Evolutionary conservation across 2,888 invertebrate species (phyloP).

Genomic region (Ryuthela nishihirai): DNA sequence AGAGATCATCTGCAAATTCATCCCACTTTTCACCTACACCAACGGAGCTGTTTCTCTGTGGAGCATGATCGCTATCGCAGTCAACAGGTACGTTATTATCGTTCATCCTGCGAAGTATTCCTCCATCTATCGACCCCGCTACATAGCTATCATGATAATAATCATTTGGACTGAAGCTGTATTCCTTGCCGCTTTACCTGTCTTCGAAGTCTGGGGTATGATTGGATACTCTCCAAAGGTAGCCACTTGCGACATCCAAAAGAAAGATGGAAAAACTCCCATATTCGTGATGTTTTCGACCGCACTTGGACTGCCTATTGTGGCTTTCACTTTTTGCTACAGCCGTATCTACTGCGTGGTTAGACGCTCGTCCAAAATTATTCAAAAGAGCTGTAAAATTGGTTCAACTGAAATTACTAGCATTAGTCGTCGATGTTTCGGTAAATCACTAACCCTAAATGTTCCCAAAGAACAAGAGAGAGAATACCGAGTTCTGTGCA

Average conservation of each 20-base stretch:
- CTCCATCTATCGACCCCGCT: conserved; percentile 62
- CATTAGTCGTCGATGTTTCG: too few species aligned
- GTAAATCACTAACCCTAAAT: too few species aligned
- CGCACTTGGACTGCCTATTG: conserved; percentile 75
- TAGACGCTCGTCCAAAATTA: too few species aligned
- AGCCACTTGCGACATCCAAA: conserved; percentile 82
- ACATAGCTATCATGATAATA: conserved; percentile 70
- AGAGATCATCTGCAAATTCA: conserved; percentile 70
- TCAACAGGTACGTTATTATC: conserved; percentile 66
- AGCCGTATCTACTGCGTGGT: too few species aligned
- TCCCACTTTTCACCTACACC: conserved; percentile 83
- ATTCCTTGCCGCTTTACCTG: conserved; percentile 67
- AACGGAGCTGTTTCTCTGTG: conserved; percentile 81
- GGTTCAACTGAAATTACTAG: too few species aligned
- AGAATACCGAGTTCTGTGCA: too few species aligned
- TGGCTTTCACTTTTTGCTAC: conserved; percentile 79
- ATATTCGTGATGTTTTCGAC: conserved; percentile 71
- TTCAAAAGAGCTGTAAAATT: too few species aligned
- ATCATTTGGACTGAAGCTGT: conserved; percentile 73
- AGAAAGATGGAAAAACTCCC: conserved; percentile 70
- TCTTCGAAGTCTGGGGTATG: conserved; percentile 77
- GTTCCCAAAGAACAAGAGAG: too few species aligned
- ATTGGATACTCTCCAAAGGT: conserved; percentile 72
- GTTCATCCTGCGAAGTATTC: not conserved
- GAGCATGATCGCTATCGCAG: conserved; percentile 84